Percentiles rank a stretch among this genome's conserved stretches.
These are phyloP conservation scores for Crenichthys baileyi DNA, from an alignment of 2,797 vertebrate genomes.

Conservation along the genomic window DNA sequence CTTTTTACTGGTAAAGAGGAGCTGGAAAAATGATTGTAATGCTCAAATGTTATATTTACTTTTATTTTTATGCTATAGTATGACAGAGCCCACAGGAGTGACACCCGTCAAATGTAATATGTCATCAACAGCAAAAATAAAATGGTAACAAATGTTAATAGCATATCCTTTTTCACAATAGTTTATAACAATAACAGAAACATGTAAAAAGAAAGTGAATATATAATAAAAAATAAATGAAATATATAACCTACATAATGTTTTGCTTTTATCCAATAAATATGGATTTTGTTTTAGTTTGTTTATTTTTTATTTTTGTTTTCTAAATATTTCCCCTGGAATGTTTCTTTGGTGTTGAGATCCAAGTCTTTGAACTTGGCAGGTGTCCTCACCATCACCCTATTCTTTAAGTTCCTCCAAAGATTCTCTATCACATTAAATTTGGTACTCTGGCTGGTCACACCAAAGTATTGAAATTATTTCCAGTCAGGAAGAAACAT, in stretches of 20 bases:
- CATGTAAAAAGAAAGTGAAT: background rate
- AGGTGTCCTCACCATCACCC: too few species aligned
- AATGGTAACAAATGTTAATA: background rate
- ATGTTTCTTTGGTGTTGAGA: background rate
- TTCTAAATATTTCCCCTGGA: background rate
- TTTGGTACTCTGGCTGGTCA: too few species aligned
- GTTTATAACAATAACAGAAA: background rate
- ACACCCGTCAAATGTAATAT: constrained; percentile 23
- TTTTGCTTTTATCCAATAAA: background rate
- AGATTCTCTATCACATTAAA: too few species aligned
- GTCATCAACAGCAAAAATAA: constrained; percentile 8
- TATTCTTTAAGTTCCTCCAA: too few species aligned
- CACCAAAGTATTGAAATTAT: too few species aligned
- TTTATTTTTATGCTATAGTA: constrained; percentile 23
- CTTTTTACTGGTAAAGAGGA: constrained; percentile 15
- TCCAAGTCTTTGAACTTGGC: background rate
- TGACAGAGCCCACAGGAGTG: constrained; percentile 33
- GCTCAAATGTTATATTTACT: constrained; percentile 1
- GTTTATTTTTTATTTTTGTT: background rate
- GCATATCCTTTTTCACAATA: background rate
- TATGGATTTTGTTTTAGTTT: background rate
- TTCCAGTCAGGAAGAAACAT: too few species aligned
- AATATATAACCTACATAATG: background rate
- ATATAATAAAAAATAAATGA: background rate
- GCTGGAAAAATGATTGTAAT: constrained; percentile 47